Percentiles rank a stretch among this genome's conserved stretches.
These are phyloP conservation scores for Myoxocephalus aenaeus DNA, from an alignment of 2,797 vertebrate genomes.

Conservation along the genomic window DNA sequence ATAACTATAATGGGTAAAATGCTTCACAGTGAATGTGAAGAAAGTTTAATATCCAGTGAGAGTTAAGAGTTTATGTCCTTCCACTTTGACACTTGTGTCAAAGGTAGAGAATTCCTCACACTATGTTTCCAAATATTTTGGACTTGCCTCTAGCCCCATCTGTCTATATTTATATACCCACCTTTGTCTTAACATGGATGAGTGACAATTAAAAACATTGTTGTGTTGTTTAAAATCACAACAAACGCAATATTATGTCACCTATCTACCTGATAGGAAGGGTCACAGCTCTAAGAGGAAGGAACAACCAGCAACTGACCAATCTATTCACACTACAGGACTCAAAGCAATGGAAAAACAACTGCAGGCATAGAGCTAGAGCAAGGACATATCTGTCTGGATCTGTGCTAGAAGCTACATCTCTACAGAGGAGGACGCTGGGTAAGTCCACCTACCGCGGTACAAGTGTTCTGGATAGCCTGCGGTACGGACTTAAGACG, in stretches of 20 bases:
- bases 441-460: constrained; percentile 82
- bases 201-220: not conserved
- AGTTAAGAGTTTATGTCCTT: not conserved
- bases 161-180: not conserved
- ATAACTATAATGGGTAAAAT: not conserved
- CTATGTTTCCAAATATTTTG: not conserved
- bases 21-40: not conserved
- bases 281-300: constrained; percentile 2
- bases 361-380: constrained; percentile 18
- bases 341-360: constrained; percentile 26
- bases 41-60: not conserved
- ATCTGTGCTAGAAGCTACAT: constrained; percentile 42
- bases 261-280: not conserved
- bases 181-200: not conserved
- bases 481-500: constrained; percentile 73
- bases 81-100: not conserved
- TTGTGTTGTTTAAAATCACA: not conserved
- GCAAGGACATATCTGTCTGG: constrained; percentile 11
- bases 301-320: constrained; percentile 31
- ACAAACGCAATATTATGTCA: not conserved
- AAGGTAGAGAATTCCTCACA: not conserved
- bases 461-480: constrained; percentile 78
- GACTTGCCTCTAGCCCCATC: not conserved
- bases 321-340: constrained; percentile 33
- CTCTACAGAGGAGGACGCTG: constrained; percentile 61